phyloP scores from a whole-genome alignment of 2,888 invertebrate genomes.

The Electrophaes corylata region DNA sequence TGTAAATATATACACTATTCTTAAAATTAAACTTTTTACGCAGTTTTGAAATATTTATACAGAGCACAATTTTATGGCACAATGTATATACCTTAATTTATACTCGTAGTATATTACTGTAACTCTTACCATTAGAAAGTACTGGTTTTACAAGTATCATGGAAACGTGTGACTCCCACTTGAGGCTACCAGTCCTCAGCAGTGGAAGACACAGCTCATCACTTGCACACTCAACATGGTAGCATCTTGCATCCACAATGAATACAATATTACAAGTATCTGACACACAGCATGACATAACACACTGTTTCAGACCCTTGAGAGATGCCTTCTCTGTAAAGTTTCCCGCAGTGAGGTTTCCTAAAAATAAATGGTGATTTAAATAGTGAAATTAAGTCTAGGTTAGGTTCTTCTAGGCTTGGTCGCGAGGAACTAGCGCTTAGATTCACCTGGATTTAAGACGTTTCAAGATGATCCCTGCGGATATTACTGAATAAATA shows the following conservation, averaged over 20 bases:
- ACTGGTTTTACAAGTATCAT: slow-evolving; percentile 92
- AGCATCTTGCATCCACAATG: slow-evolving; percentile 90
- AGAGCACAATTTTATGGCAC: background rate
- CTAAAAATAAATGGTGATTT: slow-evolving; percentile 45
- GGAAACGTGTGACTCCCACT: slow-evolving; percentile 86
- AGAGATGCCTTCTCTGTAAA: slow-evolving; percentile 83
- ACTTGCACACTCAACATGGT: slow-evolving; percentile 88
- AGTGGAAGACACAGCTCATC: slow-evolving; percentile 90
- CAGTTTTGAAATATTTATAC: background rate
- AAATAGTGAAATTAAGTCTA: background rate
- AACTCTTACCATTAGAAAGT: slow-evolving; percentile 74
- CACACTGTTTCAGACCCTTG: slow-evolving; percentile 85
- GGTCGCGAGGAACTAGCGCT: too few relatives aligned
- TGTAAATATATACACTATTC: too few relatives aligned
- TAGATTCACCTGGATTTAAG: too few relatives aligned
- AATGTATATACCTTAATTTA: too few relatives aligned
- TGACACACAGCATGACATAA: slow-evolving; percentile 87
- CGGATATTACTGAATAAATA: too few relatives aligned
- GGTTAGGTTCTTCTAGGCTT: too few relatives aligned
- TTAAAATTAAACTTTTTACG: too few relatives aligned
- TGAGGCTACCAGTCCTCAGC: slow-evolving; percentile 74
- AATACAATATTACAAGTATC: slow-evolving; percentile 91
- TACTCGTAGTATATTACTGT: too few relatives aligned
- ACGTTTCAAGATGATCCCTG: too few relatives aligned
- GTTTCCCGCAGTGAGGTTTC: slow-evolving; percentile 84